Evolutionary conservation across 2,888 invertebrate genomes (phyloP).

Genomic region (Epistrophe eligans): DNA sequence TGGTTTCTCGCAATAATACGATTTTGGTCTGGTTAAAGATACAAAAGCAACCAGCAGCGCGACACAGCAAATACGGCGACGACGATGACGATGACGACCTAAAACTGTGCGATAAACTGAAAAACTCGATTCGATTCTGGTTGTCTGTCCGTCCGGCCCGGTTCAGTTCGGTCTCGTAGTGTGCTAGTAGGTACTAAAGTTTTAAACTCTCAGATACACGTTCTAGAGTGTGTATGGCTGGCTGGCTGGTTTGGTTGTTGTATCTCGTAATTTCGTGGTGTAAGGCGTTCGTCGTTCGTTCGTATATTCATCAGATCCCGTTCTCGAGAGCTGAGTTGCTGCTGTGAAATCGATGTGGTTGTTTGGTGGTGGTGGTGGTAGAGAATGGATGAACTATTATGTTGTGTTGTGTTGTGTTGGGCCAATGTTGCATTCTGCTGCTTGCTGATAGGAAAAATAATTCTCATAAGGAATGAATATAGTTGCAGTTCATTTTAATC

Average conservation of each 20-base stretch:
- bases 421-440: constrained; percentile 64
- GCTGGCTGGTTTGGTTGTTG: constrained; percentile 12
- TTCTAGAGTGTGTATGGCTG: constrained; percentile 44
- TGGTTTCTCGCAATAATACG: constrained; percentile 84
- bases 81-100: constrained; percentile 72
- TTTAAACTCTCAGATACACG: constrained; percentile 69
- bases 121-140: constrained; percentile 69
- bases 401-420: constrained; percentile 71
- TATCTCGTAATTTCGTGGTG: constrained; percentile 24
- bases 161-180: constrained; percentile 24
- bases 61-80: constrained; percentile 65
- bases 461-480: constrained; percentile 57
- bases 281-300: not conserved
- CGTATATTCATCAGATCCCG: constrained; percentile 16
- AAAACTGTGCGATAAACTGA: constrained; percentile 72
- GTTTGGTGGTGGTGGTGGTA: constrained; percentile 57
- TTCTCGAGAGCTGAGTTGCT: constrained; percentile 67
- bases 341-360: constrained; percentile 58
- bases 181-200: constrained; percentile 15
- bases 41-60: constrained; percentile 61
- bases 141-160: constrained; percentile 46
- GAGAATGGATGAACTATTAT: constrained; percentile 53
- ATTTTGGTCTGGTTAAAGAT: constrained; percentile 81
- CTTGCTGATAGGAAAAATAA: constrained; percentile 57
- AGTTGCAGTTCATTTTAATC: constrained; percentile 52